Evolutionary conservation across 1,140 invertebrate species (phyloP), one percentile per base, ranked within the genome.

Genomic region (Drosophila melanogaster): DNA sequence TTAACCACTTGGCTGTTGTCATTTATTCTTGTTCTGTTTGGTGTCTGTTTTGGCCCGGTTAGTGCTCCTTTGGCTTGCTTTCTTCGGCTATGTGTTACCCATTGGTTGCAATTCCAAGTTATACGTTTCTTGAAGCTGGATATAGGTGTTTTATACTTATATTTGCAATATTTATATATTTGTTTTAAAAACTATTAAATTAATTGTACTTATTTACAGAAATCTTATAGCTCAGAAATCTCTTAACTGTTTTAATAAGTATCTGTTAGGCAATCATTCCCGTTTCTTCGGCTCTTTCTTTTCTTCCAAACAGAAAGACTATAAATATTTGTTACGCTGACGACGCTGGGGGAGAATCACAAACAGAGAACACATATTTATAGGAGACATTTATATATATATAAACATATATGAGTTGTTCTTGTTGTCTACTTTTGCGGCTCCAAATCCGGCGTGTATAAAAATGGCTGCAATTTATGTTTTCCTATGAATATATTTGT

Each of bases 401-500:
- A 75, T 55, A 64, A 58, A 43, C 58, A 57, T 44, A 53, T 60
- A 56, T 81, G 55, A 70, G 54, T 81, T 75, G 65, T 65, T 78
- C 66, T 66, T 71, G 70, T 55, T 81, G 85, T 81, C 64, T 87
- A 71, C 66, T 74, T 79, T 55, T 83, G 79, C 70, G 84, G 77
- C 57, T 77, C 85, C 78, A 85, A 90, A 85, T 90, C 85, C 85
- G 75, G 85, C 85, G 78, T 74, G 80, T 90, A 90, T 90, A 89
- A 90, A 90, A 90, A 90, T 90, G 86, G 77, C 72, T 90, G 86
- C 86, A 90, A 90, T 90, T 90, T 90, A 90, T 90, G 86, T 86
- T 90, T 90, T 90, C 86, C 86, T 83, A 74, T 90, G 81, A 90
- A 83, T 90, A 86, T 77, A 87, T 87, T 83, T 79, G 65, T 53